These are phyloP conservation scores for Amiota minor DNA, from an alignment of 2,888 invertebrate species.

Conservation along the genomic window DNA sequence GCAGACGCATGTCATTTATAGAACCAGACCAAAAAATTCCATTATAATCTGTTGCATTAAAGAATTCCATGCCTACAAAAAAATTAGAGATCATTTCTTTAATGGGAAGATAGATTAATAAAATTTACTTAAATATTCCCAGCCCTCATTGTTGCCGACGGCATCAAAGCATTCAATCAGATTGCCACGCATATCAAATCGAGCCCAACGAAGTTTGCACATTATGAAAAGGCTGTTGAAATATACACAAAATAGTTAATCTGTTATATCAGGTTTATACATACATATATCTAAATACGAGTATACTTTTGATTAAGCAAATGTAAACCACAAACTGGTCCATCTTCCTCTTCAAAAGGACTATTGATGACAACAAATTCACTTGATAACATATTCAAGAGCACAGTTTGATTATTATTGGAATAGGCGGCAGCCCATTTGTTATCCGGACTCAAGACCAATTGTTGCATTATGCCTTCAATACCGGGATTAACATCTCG, in stretches of 20 bases:
- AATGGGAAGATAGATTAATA: background rate
- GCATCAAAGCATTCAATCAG: constrained; percentile 77
- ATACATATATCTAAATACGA: background rate
- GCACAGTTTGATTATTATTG: constrained; percentile 94
- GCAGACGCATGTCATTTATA: constrained; percentile 83
- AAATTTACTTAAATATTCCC: constrained; percentile 83
- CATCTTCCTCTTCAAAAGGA: constrained; percentile 80
- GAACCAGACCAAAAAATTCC: constrained; percentile 88
- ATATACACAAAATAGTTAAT: background rate
- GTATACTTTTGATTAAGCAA: constrained; percentile 79
- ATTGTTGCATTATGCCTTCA: constrained; percentile 95
- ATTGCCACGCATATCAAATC: constrained; percentile 85
- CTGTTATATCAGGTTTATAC: background rate
- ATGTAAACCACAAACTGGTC: constrained; percentile 78
- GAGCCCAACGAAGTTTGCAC: constrained; percentile 84
- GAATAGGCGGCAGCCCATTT: constrained; percentile 96
- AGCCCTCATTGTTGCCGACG: constrained; percentile 77
- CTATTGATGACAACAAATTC: constrained; percentile 91
- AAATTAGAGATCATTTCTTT: background rate
- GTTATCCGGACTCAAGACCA: constrained; percentile 94
- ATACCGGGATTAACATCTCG: constrained; percentile 93
- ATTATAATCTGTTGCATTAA: constrained; percentile 80
- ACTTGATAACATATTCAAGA: constrained; percentile 94
- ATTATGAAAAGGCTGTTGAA: constrained; percentile 80
- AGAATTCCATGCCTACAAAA: constrained; percentile 80